Base-by-base conservation (phyloP, 2,797 vertebrate genomes). In the Vireo griseus region DNA sequence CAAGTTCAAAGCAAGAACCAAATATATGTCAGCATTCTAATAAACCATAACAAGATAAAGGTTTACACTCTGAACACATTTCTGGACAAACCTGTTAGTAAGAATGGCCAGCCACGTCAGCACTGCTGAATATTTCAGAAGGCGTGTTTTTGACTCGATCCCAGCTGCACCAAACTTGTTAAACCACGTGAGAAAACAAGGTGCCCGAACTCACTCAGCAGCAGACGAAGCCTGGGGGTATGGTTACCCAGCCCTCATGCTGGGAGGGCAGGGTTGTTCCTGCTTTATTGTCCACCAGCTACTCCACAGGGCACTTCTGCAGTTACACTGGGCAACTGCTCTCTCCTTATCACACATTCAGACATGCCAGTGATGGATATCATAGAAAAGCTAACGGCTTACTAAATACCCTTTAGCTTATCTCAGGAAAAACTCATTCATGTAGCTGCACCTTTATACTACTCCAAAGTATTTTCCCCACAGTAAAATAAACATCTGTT, bases 121-220 rank as follows among this genome's bases (percentile, higher is more conserved):
- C 66, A 18, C 1, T 28, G 54, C 26, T 24, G 8, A 88, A 26
- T 17, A 33, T 35, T 80, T 63, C 10, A 65, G 52, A 90, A 76
- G 35, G 47, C 69, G 54, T 10, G 55, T 3, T 63, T 91, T 59
- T 74, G 17, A 82, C 57, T 69, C 0, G 0, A 67, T 66, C 68
- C 37, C 65, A 85, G 19, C 57, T 67, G 57, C 57, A 92, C 12
- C 44, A 61, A 71, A 63, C 75, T 47, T 58, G 65, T 52, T 57
- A 82, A 92, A 47, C 72, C 85, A 78, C 5, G 5, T 74, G 75
- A 91, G 84, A 80, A 94, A 78, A 68, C 33, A 35, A 51, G 51
- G 65, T 47, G 77, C 65, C 68, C 0, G 0, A 47, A 67, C 11
- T 57, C 63, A 82, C 26, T 40, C 81, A 82, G 67, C 67, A 62